Evolutionary conservation across 2,888 invertebrate species (phyloP), one percentile per base, ranked within the genome.

Genomic region (Leptopilina myrica): DNA sequence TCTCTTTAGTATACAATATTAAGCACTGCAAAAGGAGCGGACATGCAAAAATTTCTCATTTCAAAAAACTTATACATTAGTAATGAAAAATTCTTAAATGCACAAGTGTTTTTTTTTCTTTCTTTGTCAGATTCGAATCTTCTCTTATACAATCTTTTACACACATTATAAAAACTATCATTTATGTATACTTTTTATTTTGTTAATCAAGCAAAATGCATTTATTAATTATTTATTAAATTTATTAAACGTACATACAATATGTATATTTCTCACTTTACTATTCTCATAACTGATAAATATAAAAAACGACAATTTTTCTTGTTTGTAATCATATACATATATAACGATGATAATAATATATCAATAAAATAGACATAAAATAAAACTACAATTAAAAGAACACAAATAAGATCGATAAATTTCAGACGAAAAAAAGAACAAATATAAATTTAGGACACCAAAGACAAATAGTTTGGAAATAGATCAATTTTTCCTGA

Each of bases 101-200:
- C 67, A 67, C 46, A 33, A 64, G 1, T 69, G 20, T 56, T 53
- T 69, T 65, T 8, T 43, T 1, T 43, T 20, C 20, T 20, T 20
- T 20, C 20, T 43, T 43, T 43, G 43, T 43, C 0, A 43, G 20
- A 43, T 40, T 26, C 20, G 20, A 69, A 69, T 59, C 33, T n/a
- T 53, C 73, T 56, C 56, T 73, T 59, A 73, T 56, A 40, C 73
- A 56, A 53, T 73, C 33, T 56, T 53, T 14, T 33, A 56, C 62
- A 62, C 59, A 59, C 15, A n/a, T 59, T 73, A 73, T 73, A 73
- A 73, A 43, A 73, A 73, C 56, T 73, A 73, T 14, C 43, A 33
- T n/a, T 73, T 73, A 2, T n/a, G 56, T 26, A 64, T 64, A 12
- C 12, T 49, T 43, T 8, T 49, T 33, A 33, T 9, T 49, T 49